Conservation (phyloP, 2,797 vertebrate genomes). For the Thunnus albacares region DNA sequence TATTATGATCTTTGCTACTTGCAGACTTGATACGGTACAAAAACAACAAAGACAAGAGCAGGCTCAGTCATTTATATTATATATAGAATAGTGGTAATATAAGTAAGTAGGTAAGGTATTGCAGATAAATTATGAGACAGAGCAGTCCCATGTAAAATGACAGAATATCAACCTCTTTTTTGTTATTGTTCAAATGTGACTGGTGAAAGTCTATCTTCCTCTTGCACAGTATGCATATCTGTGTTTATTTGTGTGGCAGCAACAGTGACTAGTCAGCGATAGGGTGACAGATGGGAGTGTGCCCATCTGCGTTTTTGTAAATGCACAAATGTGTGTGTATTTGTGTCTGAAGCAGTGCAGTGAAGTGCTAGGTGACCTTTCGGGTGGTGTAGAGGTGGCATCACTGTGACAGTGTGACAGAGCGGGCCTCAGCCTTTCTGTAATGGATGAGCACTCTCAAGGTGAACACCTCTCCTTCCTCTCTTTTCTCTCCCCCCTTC, state of each 20-base stretch:
- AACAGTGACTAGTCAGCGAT: constrained; percentile 61
- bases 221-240: constrained; percentile 45
- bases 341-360: constrained; percentile 62
- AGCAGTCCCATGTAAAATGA: background rate
- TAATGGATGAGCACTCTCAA: constrained; percentile 90
- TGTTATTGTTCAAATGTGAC: constrained; percentile 20
- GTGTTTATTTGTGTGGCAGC: constrained; percentile 57
- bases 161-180: background rate
- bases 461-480: constrained; percentile 83
- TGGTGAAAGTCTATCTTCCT: constrained; percentile 18
- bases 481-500: constrained; percentile 55
- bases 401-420: constrained; percentile 88
- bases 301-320: constrained; percentile 62
- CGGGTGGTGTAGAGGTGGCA: constrained; percentile 81
- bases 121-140: background rate
- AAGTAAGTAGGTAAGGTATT: background rate
- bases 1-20: background rate
- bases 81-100: background rate
- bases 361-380: constrained; percentile 87
- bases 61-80: background rate
- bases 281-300: constrained; percentile 76
- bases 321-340: constrained; percentile 43
- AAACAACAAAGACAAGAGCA: background rate
- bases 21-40: background rate
- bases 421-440: constrained; percentile 83